Base-by-base conservation (phyloP, 2,888 invertebrate genomes). In the Myopa testacea region DNA sequence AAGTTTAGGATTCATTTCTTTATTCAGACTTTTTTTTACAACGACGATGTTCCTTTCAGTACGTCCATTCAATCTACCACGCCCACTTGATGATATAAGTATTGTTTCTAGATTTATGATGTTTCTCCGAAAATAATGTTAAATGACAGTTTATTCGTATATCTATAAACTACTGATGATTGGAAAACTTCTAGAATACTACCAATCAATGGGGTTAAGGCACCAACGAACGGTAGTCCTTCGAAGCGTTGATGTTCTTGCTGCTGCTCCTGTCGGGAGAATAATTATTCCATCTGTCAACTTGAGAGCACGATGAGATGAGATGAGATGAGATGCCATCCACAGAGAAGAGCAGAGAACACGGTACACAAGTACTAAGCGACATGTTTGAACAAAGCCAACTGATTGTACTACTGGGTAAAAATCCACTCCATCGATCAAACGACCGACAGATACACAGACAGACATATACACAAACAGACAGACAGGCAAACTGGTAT, bases 221-320 rank as follows among this genome's bases (percentile, higher is more conserved):
- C 50, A 50, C 50, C 50, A 12, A 50, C 6, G 7, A 12, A 50
- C 50, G 6, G 7, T 8, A 50, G 50, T 12, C 6, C 50, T 50
- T 12, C 50, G 12, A 50, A 50, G 6, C 50, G 34, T 12, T 62
- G 45, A 71, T 78, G 75, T 70, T 72, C 78, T 74, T 80, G 77
- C 62, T 67, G 55, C 76, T 65, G 60, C 77, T 40, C 74, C 63
- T 63, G 60, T 52, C 65, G 69, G 65, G 45, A 65, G 74, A 52
- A 78, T 80, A 80, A 80, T 80, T 78, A 78, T 77, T 77, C 73
- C 72, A 80, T 77, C 67, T 55, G 73, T 38, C 55, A 37, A 65
- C 50, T 65, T 55, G 63, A 77, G 69, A 69, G 63, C 40, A 74
- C 69, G 69, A 73, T 68, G 71, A 52, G 38, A 4, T 14, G 34